Evolutionary conservation across 1,140 invertebrate genomes (phyloP).

Genomic region (Drosophila repleta): DNA sequence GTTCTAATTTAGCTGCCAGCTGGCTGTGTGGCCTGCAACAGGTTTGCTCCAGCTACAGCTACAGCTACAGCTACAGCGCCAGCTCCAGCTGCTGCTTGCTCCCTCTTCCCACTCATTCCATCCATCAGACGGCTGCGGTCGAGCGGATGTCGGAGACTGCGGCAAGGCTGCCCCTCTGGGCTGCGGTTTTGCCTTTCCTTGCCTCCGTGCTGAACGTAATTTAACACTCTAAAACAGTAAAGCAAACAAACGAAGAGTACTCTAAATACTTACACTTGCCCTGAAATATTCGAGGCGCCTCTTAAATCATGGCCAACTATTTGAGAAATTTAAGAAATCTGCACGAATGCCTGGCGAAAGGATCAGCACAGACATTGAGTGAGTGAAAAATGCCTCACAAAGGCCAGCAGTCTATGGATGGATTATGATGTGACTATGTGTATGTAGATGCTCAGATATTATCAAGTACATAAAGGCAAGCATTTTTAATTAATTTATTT

Average conservation of each 20-base stretch:
- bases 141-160: constrained; percentile 1
- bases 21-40: constrained; percentile 25
- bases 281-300: background rate
- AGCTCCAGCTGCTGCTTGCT: background rate
- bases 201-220: background rate
- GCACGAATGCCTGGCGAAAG: background rate
- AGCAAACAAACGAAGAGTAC: background rate
- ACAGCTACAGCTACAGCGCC: background rate
- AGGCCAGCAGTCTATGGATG: too few species aligned
- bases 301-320: constrained; percentile 6
- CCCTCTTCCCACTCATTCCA: too few species aligned
- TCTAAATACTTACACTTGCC: background rate
- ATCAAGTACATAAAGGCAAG: too few species aligned
- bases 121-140: background rate
- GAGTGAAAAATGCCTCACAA: too few species aligned
- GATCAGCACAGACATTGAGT: background rate
- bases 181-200: background rate
- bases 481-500: too few species aligned
- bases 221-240: constrained; percentile 1
- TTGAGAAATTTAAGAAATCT: constrained; percentile 13
- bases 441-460: too few species aligned
- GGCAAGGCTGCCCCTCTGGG: background rate
- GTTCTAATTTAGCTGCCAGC: background rate
- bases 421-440: too few species aligned
- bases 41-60: constrained; percentile 10